These are phyloP conservation scores for Myotis daubentonii DNA, from an alignment of 2,797 vertebrate species.

Conservation along the genomic window DNA sequence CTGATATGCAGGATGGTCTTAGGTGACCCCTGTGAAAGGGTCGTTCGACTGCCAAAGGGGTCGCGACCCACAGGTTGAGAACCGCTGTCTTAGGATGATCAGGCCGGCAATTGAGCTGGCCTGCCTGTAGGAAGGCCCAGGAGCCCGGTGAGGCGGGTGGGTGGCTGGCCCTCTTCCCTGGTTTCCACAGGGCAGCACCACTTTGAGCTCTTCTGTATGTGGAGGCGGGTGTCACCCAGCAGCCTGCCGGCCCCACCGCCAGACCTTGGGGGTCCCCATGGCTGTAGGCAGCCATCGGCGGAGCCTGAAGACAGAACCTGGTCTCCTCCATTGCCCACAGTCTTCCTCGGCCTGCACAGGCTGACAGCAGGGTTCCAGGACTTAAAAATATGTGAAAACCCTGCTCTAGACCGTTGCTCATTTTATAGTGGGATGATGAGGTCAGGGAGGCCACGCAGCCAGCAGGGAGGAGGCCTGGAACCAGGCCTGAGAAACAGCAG, in stretches of 20 bases:
- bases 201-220: conserved; percentile 11
- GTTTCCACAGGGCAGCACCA: background rate
- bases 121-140: background rate
- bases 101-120: background rate
- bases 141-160: background rate
- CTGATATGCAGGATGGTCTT: too few species aligned
- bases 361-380: background rate
- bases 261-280: background rate
- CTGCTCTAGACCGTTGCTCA: background rate
- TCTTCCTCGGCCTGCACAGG: background rate
- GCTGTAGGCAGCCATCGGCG: background rate
- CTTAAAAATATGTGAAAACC: background rate
- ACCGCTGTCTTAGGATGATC: background rate
- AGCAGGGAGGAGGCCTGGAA: background rate
- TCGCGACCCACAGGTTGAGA: too few species aligned
- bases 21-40: too few species aligned
- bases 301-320: background rate
- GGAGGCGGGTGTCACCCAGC: background rate
- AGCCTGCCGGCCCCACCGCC: background rate
- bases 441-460: background rate
- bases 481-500: background rate
- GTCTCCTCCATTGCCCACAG: background rate
- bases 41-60: too few species aligned
- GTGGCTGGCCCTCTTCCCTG: background rate
- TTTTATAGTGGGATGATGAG: background rate